A percentile compares a stretch with the other conserved stretches of the same genome.
These are phyloP conservation scores for Plectus sambesii DNA, from an alignment of 1,140 invertebrate genomes.

Conservation along the genomic window DNA sequence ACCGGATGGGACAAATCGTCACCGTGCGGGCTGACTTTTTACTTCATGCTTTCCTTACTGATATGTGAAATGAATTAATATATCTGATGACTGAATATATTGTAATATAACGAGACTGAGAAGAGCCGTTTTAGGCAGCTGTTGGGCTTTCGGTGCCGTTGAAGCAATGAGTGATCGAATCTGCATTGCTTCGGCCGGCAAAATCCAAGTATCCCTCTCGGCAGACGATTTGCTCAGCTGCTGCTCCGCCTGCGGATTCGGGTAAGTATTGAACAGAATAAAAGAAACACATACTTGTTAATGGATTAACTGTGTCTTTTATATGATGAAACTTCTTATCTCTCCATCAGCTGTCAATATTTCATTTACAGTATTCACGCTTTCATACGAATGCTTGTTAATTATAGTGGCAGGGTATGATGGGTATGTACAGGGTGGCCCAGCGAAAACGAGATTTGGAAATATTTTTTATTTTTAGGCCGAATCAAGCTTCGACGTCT, in stretches of 20 bases:
- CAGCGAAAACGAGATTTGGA: too few species aligned
- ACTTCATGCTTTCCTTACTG: constrained; percentile 4
- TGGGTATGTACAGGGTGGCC: too few species aligned
- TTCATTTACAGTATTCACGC: constrained; percentile 12
- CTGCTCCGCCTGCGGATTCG: constrained; percentile 68
- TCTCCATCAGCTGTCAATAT: too few species aligned
- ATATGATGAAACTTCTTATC: too few species aligned
- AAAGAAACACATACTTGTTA: constrained; percentile 3
- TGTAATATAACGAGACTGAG: too few species aligned
- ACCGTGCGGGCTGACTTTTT: background rate
- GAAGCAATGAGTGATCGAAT: constrained; percentile 80
- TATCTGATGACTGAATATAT: background rate
- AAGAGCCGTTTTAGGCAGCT: constrained; percentile 28
- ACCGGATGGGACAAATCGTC: too few species aligned
- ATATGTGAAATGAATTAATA: constrained; percentile 1
- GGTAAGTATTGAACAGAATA: constrained; percentile 46
- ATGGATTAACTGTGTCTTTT: constrained; percentile 3
- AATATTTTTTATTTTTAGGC: too few species aligned
- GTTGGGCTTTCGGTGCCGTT: constrained; percentile 75
- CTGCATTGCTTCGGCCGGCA: constrained; percentile 70
- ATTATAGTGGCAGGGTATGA: too few species aligned
- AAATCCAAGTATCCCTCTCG: constrained; percentile 60
- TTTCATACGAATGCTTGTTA: too few species aligned
- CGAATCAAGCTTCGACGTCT: too few species aligned
- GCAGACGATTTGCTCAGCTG: constrained; percentile 75